Conservation (phyloP, 2,888 invertebrate genomes). For the Cynaeus angustus region DNA sequence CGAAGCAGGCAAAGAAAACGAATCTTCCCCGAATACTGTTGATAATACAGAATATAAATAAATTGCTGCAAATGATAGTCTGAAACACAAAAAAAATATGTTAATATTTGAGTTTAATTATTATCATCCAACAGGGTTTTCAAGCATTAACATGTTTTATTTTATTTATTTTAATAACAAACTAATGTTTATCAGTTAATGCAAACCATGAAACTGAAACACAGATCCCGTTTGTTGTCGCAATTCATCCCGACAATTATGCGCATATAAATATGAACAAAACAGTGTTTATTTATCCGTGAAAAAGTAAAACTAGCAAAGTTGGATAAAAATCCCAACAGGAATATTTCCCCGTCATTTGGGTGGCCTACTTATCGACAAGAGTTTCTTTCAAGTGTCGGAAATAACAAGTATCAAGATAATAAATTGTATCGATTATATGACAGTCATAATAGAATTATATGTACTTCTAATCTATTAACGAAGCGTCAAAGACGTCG, state of each 20-base stretch:
- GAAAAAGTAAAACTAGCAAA: too few species aligned
- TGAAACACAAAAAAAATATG: conserved; percentile 48
- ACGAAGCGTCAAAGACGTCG: not conserved
- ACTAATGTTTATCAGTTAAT: too few species aligned
- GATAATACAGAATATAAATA: conserved; percentile 50
- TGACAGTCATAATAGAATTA: conserved; percentile 1
- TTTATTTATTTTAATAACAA: too few species aligned
- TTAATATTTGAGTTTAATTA: not conserved
- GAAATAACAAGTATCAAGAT: not conserved
- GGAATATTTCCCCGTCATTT: not conserved
- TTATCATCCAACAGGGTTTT: too few species aligned
- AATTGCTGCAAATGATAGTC: conserved; percentile 44
- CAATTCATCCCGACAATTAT: too few species aligned
- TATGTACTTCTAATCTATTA: not conserved
- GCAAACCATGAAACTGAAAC: too few species aligned
- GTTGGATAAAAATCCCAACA: too few species aligned
- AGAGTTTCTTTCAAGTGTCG: not conserved
- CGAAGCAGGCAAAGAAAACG: conserved; percentile 60
- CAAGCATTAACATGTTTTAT: too few species aligned
- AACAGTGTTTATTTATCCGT: too few species aligned
- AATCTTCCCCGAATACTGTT: conserved; percentile 55
- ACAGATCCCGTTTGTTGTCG: too few species aligned
- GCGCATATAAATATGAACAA: too few species aligned
- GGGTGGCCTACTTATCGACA: conserved; percentile 1
- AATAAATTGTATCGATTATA: not conserved